Conservation (phyloP, 1,140 invertebrate genomes). For the Brachionus sp. region DNA sequence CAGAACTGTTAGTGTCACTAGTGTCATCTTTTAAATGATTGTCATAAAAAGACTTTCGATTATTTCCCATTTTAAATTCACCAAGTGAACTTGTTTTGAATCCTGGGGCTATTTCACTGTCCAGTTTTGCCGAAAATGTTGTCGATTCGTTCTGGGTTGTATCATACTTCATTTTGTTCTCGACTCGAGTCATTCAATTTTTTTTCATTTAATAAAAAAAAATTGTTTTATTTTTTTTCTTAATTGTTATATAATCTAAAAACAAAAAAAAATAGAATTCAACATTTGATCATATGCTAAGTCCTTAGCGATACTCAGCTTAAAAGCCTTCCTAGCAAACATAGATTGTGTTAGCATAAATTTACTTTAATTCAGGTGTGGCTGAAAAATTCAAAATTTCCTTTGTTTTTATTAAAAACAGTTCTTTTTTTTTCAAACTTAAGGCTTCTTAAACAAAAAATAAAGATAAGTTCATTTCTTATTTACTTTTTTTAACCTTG, state of each 20-base stretch:
- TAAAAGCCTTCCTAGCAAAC: neutral
- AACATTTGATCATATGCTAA: neutral
- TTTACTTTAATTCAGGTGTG: neutral
- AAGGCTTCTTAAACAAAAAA: neutral
- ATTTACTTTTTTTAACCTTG: too few species aligned
- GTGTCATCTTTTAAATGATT: neutral
- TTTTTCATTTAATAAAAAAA: neutral
- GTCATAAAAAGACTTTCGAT: constrained; percentile 18
- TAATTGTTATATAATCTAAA: neutral
- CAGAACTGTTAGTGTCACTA: neutral
- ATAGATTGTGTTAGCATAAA: neutral
- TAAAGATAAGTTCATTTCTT: neutral
- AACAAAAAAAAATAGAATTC: neutral
- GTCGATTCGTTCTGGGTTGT: neutral
- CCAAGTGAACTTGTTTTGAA: neutral
- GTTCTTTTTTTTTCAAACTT: neutral
- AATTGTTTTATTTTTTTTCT: neutral
- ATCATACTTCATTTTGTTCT: neutral
- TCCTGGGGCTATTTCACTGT: neutral
- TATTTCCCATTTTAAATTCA: neutral
- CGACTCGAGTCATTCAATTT: neutral
- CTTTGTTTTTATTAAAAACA: neutral
- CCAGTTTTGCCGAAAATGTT: neutral
- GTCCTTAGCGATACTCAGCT: neutral
- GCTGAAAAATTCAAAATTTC: neutral